These are phyloP conservation scores for Craniophora ligustri DNA, from an alignment of 2,888 invertebrate species.

Conservation along the genomic window DNA sequence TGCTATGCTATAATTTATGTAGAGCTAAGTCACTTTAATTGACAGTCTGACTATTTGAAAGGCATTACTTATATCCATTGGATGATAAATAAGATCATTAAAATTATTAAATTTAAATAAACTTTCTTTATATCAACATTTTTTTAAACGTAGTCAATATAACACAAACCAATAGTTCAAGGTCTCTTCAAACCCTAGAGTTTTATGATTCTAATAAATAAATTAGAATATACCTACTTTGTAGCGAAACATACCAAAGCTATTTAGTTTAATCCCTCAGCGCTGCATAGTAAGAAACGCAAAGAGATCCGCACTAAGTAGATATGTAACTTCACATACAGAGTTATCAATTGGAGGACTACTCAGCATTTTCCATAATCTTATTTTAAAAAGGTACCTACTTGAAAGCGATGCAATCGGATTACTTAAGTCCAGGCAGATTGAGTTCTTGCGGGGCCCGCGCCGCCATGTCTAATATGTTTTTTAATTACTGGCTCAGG, in stretches of 20 bases:
- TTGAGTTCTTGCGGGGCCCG: constrained; percentile 56
- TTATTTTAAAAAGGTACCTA: constrained; percentile 68
- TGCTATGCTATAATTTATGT: background rate
- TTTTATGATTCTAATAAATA: too few species aligned
- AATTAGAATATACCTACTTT: too few species aligned
- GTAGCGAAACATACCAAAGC: too few species aligned
- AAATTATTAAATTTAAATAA: too few species aligned
- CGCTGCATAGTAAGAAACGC: background rate
- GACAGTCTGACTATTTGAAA: background rate
- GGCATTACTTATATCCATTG: too few species aligned
- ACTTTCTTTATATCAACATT: too few species aligned
- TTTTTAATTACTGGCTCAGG: constrained; percentile 78
- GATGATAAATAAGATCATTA: too few species aligned
- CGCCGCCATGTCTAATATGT: constrained; percentile 67
- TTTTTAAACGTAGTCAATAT: too few species aligned
- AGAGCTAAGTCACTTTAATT: background rate
- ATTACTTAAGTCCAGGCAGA: constrained; percentile 66
- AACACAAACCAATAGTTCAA: too few species aligned
- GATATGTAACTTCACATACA: constrained; percentile 11
- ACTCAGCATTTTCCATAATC: constrained; percentile 68
- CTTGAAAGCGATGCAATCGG: constrained; percentile 68
- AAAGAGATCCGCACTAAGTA: background rate
- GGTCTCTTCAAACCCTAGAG: too few species aligned
- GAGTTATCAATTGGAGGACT: constrained; percentile 45
- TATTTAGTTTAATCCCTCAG: constrained; percentile 8